phyloP scores from a whole-genome alignment of 1,140 invertebrate species.

The Ditylenchus dipsaci region DNA sequence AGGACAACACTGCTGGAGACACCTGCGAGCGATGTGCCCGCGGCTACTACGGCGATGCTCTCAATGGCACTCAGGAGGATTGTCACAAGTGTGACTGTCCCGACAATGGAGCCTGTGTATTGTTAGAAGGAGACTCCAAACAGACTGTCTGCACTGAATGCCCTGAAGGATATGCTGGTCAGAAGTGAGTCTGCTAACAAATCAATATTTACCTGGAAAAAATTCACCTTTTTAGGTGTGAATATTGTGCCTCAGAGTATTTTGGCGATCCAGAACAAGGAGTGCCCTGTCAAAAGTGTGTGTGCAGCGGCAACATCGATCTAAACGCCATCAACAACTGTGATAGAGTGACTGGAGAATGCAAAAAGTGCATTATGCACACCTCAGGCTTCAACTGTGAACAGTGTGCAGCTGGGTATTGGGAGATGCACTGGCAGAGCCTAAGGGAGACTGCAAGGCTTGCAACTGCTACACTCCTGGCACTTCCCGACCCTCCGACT shows the following conservation, averaged over 20 bases:
- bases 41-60: constrained; percentile 89
- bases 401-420: constrained; percentile 74
- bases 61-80: constrained; percentile 77
- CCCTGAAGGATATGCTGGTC: constrained; percentile 82
- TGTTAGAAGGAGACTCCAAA: constrained; percentile 66
- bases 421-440: constrained; percentile 56
- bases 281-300: constrained; percentile 74
- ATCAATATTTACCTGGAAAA: too few species aligned
- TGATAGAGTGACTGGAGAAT: constrained; percentile 83
- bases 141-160: constrained; percentile 85
- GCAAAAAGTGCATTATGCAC: constrained; percentile 91
- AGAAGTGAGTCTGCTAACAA: constrained; percentile 45
- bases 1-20: constrained; percentile 59
- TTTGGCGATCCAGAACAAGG: constrained; percentile 76
- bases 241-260: constrained; percentile 87
- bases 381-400: constrained; percentile 79
- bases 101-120: constrained; percentile 82
- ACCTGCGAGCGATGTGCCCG: constrained; percentile 83
- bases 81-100: constrained; percentile 90
- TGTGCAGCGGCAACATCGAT: constrained; percentile 92
- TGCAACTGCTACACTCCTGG: constrained; percentile 72
- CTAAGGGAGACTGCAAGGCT: constrained; percentile 25
- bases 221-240: constrained; percentile 64
- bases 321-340: constrained; percentile 87
- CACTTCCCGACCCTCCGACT: constrained; percentile 65